These are phyloP conservation scores for Aricia artaxerxes DNA, from an alignment of 2,888 invertebrate genomes.

Conservation along the genomic window DNA sequence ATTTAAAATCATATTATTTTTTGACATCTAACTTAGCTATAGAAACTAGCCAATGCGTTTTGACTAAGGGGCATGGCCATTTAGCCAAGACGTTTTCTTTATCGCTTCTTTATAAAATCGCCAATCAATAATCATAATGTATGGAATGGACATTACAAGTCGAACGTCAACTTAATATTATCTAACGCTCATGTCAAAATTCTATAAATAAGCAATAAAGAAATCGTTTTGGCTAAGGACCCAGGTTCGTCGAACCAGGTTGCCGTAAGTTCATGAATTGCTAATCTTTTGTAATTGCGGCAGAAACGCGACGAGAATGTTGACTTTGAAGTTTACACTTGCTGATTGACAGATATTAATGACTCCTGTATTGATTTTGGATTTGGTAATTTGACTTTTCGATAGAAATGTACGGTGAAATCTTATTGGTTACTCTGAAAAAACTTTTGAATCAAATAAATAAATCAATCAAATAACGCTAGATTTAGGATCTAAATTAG, in stretches of 20 bases:
- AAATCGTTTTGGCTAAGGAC: no score
- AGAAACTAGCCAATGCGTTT: no score
- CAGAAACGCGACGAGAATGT: slow-evolving; percentile 25
- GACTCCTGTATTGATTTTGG: not conserved
- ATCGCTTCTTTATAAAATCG: no score
- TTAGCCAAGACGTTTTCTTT: no score
- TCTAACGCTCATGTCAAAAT: no score
- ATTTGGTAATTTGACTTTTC: not conserved
- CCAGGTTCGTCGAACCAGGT: slow-evolving; percentile 37
- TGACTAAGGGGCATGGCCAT: no score
- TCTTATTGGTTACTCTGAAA: not conserved
- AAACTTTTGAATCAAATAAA: not conserved
- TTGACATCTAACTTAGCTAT: no score
- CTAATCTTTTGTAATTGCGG: slow-evolving; percentile 31
- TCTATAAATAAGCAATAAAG: no score
- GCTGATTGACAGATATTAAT: slow-evolving; percentile 2
- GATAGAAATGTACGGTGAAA: not conserved
- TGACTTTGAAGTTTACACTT: slow-evolving; percentile 11
- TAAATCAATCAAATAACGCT: not conserved
- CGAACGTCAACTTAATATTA: no score
- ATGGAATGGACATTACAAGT: no score
- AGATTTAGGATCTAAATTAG: not conserved
- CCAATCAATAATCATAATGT: no score
- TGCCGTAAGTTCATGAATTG: slow-evolving; percentile 31
- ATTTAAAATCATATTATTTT: no score